phyloP scores from a whole-genome alignment of 1,140 invertebrate species.

The Drosophila lowei region DNA sequence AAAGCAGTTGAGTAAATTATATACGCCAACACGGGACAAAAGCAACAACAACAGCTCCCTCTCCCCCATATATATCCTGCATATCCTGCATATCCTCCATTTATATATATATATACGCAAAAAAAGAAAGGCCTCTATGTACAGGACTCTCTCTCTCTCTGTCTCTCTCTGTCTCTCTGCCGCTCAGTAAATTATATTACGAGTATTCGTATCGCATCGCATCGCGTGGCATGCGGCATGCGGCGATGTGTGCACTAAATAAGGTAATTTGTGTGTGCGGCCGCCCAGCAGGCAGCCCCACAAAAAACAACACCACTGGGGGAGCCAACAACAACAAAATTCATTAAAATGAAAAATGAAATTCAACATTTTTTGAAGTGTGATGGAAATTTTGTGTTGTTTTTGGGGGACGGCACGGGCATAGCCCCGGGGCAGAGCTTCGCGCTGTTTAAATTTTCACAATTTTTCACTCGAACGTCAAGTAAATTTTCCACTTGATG shows the following conservation, averaged over 20 bases:
- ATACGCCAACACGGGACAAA: conserved; percentile 50
- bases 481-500: conserved; percentile 61
- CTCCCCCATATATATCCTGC: conserved; percentile 1
- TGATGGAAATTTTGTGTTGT: conserved; percentile 31
- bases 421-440: neutral
- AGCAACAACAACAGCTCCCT: neutral
- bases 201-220: no score
- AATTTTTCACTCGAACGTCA: conserved; percentile 56
- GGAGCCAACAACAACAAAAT: conserved; percentile 55
- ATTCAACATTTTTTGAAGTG: conserved; percentile 76
- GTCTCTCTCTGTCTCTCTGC: no score
- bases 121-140: no score
- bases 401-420: no score
- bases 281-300: conserved; percentile 55
- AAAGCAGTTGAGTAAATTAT: conserved; percentile 80
- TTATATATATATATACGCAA: neutral
- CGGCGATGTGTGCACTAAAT: conserved; percentile 76
- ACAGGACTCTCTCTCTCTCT: no score
- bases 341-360: conserved; percentile 82
- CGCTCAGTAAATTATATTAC: no score
- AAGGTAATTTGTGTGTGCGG: conserved; percentile 77
- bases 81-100: conserved; percentile 2
- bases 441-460: conserved; percentile 41
- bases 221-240: conserved; percentile 28
- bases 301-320: no score